A percentile compares a stretch with the other conserved stretches of the same genome.
Evolutionary conservation across 2,888 invertebrate species (phyloP).

Genomic region (Cephus nigrinus): DNA sequence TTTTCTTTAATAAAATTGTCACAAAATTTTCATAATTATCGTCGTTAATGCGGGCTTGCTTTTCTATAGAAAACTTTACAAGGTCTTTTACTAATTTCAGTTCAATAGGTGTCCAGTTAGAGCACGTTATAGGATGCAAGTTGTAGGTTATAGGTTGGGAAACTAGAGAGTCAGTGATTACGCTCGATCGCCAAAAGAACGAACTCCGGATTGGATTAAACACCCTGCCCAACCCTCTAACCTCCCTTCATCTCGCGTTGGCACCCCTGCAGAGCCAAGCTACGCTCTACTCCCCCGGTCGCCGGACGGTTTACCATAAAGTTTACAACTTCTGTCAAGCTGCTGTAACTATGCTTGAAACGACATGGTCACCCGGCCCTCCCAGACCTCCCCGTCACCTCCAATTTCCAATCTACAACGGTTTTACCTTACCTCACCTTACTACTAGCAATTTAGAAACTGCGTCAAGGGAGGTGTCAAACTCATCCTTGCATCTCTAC

Average conservation of each 20-base stretch:
- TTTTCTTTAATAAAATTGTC: not conserved
- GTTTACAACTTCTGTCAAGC: conserved; percentile 56
- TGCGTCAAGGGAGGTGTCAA: not conserved
- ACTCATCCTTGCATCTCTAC: not conserved
- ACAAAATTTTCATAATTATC: not conserved
- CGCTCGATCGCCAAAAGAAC: conserved; percentile 63
- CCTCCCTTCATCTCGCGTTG: conserved; percentile 20
- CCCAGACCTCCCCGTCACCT: not conserved
- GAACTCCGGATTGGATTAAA: conserved; percentile 64
- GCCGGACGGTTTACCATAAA: conserved; percentile 58
- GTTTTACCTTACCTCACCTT: not conserved
- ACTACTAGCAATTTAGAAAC: not conserved
- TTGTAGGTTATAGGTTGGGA: conserved; percentile 38
- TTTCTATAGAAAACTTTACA: not conserved
- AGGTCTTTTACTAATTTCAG: not conserved
- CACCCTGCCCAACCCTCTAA: conserved; percentile 30
- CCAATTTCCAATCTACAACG: not conserved
- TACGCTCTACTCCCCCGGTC: conserved; percentile 40
- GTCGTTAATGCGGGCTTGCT: not conserved
- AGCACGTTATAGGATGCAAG: not conserved
- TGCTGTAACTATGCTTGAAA: conserved; percentile 11
- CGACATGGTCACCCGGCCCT: not conserved
- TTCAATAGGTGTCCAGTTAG: not conserved
- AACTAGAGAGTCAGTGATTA: conserved; percentile 59
- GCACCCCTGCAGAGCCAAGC: conserved; percentile 22